These are phyloP conservation scores for Heliconius cydno DNA, from an alignment of 2,888 invertebrate genomes.

Conservation along the genomic window DNA sequence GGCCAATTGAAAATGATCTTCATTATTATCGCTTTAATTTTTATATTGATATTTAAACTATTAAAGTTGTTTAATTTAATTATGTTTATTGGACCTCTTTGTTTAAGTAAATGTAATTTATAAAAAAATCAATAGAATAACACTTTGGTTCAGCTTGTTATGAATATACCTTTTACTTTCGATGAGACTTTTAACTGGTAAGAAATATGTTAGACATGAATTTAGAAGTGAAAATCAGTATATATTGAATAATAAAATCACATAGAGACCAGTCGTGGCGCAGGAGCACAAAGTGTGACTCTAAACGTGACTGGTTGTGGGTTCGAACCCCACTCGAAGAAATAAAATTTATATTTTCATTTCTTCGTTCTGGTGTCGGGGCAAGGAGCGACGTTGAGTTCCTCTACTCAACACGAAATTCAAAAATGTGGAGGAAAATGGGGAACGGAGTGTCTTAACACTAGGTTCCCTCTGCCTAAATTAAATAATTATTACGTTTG, in stretches of 20 bases:
- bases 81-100: constrained; percentile 29
- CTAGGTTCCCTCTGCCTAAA: neutral
- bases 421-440: no score
- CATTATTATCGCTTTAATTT: constrained; percentile 50
- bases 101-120: neutral
- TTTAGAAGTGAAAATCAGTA: neutral
- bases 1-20: constrained; percentile 55
- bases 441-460: no score
- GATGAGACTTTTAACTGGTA: neutral
- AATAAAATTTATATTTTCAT: no score
- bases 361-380: no score
- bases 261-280: no score
- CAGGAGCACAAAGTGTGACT: no score
- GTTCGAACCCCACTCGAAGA: no score
- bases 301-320: no score
- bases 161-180: neutral
- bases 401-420: no score
- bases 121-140: neutral
- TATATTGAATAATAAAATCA: neutral
- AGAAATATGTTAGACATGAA: neutral
- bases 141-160: neutral
- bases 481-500: constrained; percentile 30
- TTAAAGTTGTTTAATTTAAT: constrained; percentile 38
- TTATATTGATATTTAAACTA: constrained; percentile 41
- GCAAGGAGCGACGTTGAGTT: no score